Base-by-base conservation (phyloP, 2,113 vertebrate genomes). In the Diphyllodes magnificus region DNA sequence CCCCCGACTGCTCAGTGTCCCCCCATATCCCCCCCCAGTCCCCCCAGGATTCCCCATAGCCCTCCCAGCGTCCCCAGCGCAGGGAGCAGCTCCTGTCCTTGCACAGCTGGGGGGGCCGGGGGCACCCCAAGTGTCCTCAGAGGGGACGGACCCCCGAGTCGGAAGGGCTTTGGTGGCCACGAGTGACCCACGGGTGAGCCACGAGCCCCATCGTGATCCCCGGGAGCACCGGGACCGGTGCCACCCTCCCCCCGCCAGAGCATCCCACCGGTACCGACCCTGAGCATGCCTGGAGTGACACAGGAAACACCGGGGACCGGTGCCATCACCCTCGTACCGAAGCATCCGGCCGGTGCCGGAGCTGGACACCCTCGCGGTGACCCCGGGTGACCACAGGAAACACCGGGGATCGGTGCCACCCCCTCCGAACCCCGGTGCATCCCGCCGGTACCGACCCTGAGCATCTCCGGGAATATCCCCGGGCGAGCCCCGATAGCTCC, bases 321-420 rank as follows among this genome's bases (percentile, higher is more conserved):
- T 16, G 37, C 6, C 61, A 8, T 6, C 56, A 4, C 5, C 33
- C 7, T n/a, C 3, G 27, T 2, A 7, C 18, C 4, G 60, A 13
- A 25, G n/a, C 23, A 24, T 7, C 31, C 44, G 44, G 9, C 31
- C 22, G 22, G 15, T 31, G 19, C 51, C 59, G 51, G 50, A 15
- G 5, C 37, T 3, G 30, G 4, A 14, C 61, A 33, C 4, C n/a
- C 40, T 28, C 7, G 17, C 21, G 9, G 33, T 60, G 63, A 27
- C 24, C 15, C 44, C 17, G 9, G 33, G 21, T 53, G 44, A 51
- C 27, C 33, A 24, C 33, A 7, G 40, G 30, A 15, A 70, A 21
- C 24, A 8, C 4, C 10, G 9, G 33, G 40, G 7, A 66, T n/a
- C 11, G 5, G 30, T 50, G 47, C 12, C 35, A 27, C 8, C 37